Base-by-base conservation (phyloP, 2,888 invertebrate species). In the Eucriotettix oculatus region DNA sequence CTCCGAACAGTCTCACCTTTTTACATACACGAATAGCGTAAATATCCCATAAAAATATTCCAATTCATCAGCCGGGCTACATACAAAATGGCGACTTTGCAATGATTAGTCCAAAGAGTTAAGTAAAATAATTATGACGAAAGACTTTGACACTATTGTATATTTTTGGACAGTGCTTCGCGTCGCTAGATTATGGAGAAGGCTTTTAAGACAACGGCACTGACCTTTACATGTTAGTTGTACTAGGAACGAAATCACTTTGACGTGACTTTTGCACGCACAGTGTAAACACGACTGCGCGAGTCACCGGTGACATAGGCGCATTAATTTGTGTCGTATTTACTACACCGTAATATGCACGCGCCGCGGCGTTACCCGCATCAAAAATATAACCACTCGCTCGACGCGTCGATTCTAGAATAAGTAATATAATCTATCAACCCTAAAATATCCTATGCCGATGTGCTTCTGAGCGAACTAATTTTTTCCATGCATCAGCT, bases 81-180 rank as follows among this genome's bases (percentile, higher is more conserved):
- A 61, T 60, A 65, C 65, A 65, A 65, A 62, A 65, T 65, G 65
- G 65, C 65, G 65, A 62, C 64, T 62, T 61, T 58, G 60, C 62
- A 63, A 62, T 63, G 62, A 64, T 61, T 62, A 62, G 61, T 59
- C 57, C 53, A 59, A 59, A 63, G 60, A 60, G 57, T 44, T 58
- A 52, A 40, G 41, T 42, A 16, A 43, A 42, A 41, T 11, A 54
- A 52, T 16, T 48, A 40, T 44, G n/a, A 40, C n/a, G 43, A 54
- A 10, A 14, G 12, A 40, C 10, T 12, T 43, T n/a, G 43, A 14
- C 16, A 40, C 55, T 16, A 12, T 7, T 54, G 14, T 29, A 40
- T 44, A 48, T 59, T 54, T 12, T 48, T 60, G 43, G 53, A 29
- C 29, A 29, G 29, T 29, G 29, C 29, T 29, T 29, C 29, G 29